Conservation (phyloP, 2,888 invertebrate species). For the Acleris cristana region DNA sequence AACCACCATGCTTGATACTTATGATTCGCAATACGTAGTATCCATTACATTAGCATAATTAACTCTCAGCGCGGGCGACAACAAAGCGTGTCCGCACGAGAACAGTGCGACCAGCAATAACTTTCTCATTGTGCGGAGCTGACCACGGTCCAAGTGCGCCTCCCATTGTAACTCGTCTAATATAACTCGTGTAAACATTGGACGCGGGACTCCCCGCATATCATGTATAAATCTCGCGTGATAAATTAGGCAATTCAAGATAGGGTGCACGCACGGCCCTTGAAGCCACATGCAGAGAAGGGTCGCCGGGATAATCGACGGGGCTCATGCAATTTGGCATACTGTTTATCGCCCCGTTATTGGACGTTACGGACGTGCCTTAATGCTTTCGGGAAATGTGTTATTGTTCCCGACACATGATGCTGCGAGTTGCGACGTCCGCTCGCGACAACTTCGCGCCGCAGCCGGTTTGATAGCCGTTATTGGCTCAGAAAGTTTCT, state of each 20-base stretch:
- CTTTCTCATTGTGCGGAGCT: conserved; percentile 49
- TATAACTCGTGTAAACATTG: conserved; percentile 47
- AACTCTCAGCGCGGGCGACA: conserved; percentile 44
- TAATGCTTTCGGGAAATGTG: conserved; percentile 49
- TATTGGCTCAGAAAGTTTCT: conserved; percentile 36
- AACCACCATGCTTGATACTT: conserved; percentile 2
- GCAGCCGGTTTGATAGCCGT: conserved; percentile 30
- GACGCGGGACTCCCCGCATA: conserved; percentile 65
- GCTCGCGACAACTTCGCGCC: conserved; percentile 26
- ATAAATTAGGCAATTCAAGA: conserved; percentile 75
- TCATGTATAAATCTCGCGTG: conserved; percentile 67
- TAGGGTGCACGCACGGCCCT: conserved; percentile 61
- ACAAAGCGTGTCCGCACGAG: conserved; percentile 55
- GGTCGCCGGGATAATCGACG: conserved; percentile 57
- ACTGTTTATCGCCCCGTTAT: conserved; percentile 48
- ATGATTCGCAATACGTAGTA: conserved; percentile 40
- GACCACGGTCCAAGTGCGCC: conserved; percentile 35
- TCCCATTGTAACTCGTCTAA: conserved; percentile 29
- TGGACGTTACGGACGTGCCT: conserved; percentile 42
- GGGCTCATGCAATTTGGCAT: conserved; percentile 57
- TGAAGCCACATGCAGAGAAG: conserved; percentile 53
- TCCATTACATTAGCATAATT: conserved; percentile 56
- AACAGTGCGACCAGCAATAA: conserved; percentile 52
- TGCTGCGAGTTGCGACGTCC: conserved; percentile 41
- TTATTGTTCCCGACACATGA: conserved; percentile 50